Percentiles rank a stretch among this genome's conserved stretches.
Evolutionary conservation across 2,888 invertebrate species (phyloP).

Genomic region (Linnaemya tessellans): DNA sequence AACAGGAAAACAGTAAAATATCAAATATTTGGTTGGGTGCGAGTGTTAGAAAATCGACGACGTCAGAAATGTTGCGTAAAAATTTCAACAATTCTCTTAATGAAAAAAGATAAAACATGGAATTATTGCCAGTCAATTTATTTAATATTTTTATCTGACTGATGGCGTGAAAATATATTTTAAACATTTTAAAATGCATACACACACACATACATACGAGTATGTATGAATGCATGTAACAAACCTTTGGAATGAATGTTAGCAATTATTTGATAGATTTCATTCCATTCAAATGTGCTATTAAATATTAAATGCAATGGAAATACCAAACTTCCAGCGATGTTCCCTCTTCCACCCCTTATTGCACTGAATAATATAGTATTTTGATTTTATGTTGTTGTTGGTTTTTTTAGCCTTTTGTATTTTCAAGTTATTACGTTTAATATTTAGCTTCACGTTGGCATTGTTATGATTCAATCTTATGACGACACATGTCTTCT

Average conservation of each 20-base stretch:
- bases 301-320: conserved; percentile 18
- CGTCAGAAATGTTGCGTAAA: conserved; percentile 54
- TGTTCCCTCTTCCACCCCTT: background rate
- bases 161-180: background rate
- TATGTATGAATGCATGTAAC: background rate
- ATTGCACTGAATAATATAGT: background rate
- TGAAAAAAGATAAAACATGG: conserved; percentile 35
- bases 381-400: conserved; percentile 13
- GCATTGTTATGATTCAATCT: conserved; percentile 61
- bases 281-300: conserved; percentile 23
- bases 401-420: background rate
- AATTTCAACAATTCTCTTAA: conserved; percentile 11
- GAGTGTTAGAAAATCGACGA: conserved; percentile 31
- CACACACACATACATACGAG: too few relatives aligned
- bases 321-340: conserved; percentile 35
- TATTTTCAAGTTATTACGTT: conserved; percentile 42
- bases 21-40: background rate
- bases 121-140: conserved; percentile 5
- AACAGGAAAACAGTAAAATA: background rate
- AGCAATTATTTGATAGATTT: conserved; percentile 3
- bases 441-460: conserved; percentile 20
- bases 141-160: background rate
- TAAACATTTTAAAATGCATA: background rate
- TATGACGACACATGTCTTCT: conserved; percentile 66
- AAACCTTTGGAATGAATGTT: background rate